Conservation (phyloP, 2,797 vertebrate species). For the Myotis pilosus region DNA sequence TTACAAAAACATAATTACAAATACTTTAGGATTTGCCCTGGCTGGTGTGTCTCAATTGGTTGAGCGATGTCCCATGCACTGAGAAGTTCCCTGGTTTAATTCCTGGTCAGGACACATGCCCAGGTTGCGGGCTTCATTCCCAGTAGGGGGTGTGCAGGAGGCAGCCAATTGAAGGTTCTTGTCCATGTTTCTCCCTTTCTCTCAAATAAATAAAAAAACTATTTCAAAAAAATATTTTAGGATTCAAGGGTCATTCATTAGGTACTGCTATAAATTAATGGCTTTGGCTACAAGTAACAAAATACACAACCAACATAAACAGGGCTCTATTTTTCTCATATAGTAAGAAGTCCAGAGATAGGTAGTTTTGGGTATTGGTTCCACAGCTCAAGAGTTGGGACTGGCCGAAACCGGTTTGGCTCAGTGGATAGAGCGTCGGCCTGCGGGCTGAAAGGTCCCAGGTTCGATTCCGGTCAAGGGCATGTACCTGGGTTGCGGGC, state of each 20-base stretch:
- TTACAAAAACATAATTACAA: slow-evolving; percentile 17
- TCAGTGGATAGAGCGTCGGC: too few relatives aligned
- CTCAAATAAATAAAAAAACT: background rate
- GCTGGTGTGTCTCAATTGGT: background rate
- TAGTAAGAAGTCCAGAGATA: background rate
- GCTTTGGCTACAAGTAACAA: background rate
- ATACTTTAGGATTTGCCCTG: background rate
- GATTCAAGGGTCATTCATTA: background rate
- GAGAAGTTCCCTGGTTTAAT: background rate
- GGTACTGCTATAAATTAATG: background rate
- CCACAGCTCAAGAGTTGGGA: background rate
- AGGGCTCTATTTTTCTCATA: background rate
- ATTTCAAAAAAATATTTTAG: background rate
- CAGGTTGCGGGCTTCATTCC: background rate
- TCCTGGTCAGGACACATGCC: background rate
- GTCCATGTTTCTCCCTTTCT: background rate
- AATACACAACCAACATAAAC: background rate
- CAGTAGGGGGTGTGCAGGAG: background rate
- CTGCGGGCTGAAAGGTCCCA: too few relatives aligned
- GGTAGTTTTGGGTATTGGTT: background rate
- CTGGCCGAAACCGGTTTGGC: too few relatives aligned
- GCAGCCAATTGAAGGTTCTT: background rate
- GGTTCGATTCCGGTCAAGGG: too few relatives aligned
- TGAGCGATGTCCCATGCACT: background rate
- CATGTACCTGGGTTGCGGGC: too few relatives aligned